Base-by-base conservation (phyloP, 1,140 invertebrate species). In the Drosophila azteca region DNA sequence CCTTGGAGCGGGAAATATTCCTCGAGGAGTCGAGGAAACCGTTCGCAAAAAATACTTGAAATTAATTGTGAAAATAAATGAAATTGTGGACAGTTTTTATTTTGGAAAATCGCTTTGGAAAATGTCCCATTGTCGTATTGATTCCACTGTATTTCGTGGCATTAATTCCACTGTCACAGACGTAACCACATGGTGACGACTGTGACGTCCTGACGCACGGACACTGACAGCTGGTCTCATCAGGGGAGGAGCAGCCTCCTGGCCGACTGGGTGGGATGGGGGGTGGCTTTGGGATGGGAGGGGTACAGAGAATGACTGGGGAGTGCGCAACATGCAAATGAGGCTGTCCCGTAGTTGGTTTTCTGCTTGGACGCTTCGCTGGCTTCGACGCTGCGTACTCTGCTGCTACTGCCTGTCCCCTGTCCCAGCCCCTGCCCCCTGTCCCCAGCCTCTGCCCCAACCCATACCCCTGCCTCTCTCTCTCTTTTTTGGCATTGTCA, bases 331-430 rank as follows among this genome's bases (percentile, higher is more conserved):
- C 82, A 85, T 85, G 82, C 79, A 85, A 85, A 85, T 85, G 83
- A 87, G 82, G 69, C 78, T 87, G 82, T 75, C 79, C 83, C 83
- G 79, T 88, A 82, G 83, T 87, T 87, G 82, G 82, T 87, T 88
- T 87, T 87, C 82, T 80, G 82, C 83, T 79, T 87, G 82, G 82
- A 88, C 82, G 83, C 81, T 87, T 85, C 81, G 81, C 65, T 85
- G 81, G 82, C 81, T 87, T 62, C 68, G 35, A 39, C 35, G 67
- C 67, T 69, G 67, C 67, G 68, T 69, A 69, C 35, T 39, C 35
- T 24, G 24, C 24, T 24, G 24, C 22, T 24, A 4, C 22, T 24
- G 22, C 1, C 22, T 24, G 22, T 5, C 5, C 52, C 50, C 55
- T 69, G 39, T 45, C 52, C 17, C 17, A 20, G 17, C 17, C 0